Base-by-base conservation (phyloP, 2,113 vertebrate genomes). In the Pygoscelis adeliae region DNA sequence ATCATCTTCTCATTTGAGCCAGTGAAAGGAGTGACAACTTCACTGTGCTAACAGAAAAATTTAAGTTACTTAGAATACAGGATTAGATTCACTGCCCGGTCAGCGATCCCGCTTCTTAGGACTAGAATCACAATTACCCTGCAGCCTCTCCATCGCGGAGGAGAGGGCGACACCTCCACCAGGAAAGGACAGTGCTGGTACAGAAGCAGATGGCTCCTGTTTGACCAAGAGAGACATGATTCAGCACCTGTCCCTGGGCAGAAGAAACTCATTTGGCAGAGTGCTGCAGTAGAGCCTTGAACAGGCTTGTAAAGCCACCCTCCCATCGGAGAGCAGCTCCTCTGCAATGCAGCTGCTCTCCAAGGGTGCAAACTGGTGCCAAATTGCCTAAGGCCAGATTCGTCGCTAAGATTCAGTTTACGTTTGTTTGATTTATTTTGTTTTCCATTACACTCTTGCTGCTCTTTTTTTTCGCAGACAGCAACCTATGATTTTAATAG, bases 311-410 rank as follows among this genome's bases (percentile, higher is more conserved):
- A 63, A 95, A 93, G 72, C 63, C 77, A 72, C 95, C 70, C 65
- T 83, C 59, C 69, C 2, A 0, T 44, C 83, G 61, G 66, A 88
- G 62, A 96, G 92, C 84, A 52, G 79, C 83, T 92, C 76, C 93
- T 95, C 97, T 95, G 95, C 96, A 97, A 93, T 93, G 94, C 95
- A 97, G 97, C 83, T 97, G 69, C 90, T 95, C 73, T 92, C 80
- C 78, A 63, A 87, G 87, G 94, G 83, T 92, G 91, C 56, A 83
- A 65, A 77, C 73, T 34, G 27, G 34, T 95, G 94, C 96, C 95
- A 97, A 76, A 80, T 27, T 91, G 77, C 91, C 56, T 52, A 77
- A 55, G 52, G 94, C 77, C 89, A 94, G 83, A 91, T 87, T 95
- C 90, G 82, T 79, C 87, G 70, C 96, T 94, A 93, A 95, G 89